These are phyloP conservation scores for Troides oblongomaculatus DNA, from an alignment of 2,888 invertebrate genomes.

Conservation along the genomic window DNA sequence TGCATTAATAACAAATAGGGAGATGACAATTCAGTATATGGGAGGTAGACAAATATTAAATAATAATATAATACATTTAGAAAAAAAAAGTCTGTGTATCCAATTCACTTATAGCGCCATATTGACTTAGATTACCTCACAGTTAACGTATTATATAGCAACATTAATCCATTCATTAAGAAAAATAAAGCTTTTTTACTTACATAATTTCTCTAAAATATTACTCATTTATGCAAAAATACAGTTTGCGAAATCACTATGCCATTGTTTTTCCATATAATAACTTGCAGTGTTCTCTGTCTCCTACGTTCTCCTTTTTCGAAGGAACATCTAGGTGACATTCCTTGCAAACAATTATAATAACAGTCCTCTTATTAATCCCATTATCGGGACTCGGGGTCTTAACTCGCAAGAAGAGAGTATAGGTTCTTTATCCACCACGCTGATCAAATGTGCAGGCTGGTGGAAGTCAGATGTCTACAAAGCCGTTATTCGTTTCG, in stretches of 20 bases:
- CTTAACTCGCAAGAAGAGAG: background rate
- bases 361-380: background rate
- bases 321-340: background rate
- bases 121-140: slow-evolving; percentile 23
- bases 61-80: background rate
- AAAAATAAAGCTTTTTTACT: slow-evolving; percentile 16
- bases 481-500: too few relatives aligned
- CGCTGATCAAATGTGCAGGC: too few relatives aligned
- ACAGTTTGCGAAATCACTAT: slow-evolving; percentile 3
- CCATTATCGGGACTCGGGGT: slow-evolving; percentile 3
- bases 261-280: slow-evolving; percentile 1
- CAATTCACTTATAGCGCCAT: slow-evolving; percentile 1
- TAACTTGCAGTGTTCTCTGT: background rate
- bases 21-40: background rate
- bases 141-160: slow-evolving; percentile 9
- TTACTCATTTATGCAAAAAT: slow-evolving; percentile 11
- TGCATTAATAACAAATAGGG: background rate
- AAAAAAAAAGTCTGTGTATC: background rate
- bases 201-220: slow-evolving; percentile 5
- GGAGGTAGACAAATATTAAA: slow-evolving; percentile 1
- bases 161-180: slow-evolving; percentile 1
- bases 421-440: too few relatives aligned
- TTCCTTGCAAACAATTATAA: background rate
- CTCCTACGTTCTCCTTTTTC: background rate
- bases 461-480: too few relatives aligned